phyloP scores from a whole-genome alignment of 2,113 vertebrate species.

The Irena cyanogastra region DNA sequence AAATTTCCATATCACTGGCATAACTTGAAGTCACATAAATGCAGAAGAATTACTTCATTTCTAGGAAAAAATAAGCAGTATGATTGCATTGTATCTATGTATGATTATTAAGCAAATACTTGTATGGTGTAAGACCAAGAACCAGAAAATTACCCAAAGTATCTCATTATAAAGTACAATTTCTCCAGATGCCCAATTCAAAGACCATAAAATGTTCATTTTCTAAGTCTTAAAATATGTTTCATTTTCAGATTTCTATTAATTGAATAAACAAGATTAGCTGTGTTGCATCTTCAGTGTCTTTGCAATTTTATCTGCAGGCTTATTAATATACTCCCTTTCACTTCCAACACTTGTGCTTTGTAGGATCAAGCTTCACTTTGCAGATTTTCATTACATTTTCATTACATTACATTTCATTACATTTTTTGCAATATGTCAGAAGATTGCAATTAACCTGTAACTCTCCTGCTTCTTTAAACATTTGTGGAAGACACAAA shows the following conservation, averaged over 20 bases:
- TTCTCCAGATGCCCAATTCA: background rate
- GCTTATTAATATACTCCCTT: background rate
- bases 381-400: background rate
- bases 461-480: background rate
- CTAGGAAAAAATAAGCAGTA: background rate
- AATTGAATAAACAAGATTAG: background rate
- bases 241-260: background rate
- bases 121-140: background rate
- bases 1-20: background rate
- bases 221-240: background rate
- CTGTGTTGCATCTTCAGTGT: background rate
- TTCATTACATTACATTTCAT: background rate
- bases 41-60: background rate
- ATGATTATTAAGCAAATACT: slow-evolving; percentile 22
- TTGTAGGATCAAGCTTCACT: background rate
- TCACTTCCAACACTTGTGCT: background rate
- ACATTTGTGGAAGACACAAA: background rate
- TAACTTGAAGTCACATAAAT: background rate
- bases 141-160: slow-evolving; percentile 17
- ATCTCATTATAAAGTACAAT: background rate
- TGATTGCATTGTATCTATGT: background rate
- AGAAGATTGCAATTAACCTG: background rate
- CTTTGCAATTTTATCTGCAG: background rate
- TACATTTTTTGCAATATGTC: background rate
- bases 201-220: background rate